Evolutionary conservation across 30 jellyfish, hydroid and myxozoan species (phyloP), one percentile per base, ranked within the genome.

Genomic region (Sanderia malayensis): DNA sequence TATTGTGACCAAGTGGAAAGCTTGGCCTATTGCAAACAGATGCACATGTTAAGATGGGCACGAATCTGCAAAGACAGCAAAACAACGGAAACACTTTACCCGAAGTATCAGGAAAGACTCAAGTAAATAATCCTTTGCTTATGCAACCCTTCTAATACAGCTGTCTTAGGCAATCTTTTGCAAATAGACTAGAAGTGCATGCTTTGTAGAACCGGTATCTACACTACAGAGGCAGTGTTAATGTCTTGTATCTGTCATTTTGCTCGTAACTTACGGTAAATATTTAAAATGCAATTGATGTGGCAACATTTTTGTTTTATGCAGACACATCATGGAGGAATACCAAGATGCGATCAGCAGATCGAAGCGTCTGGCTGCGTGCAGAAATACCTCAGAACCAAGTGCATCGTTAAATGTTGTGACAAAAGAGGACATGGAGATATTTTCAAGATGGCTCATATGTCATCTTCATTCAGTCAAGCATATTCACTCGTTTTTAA

Each of bases 1-100:
- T 86, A 79, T 49, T 74, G 73, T 26, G 88, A 77, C 25, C 79
- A 73, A 70, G 93, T 76, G 7, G 77, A 79, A 73, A 61, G 76
- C 31, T 72, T 86, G 46, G 85, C 89, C 6, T 46, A 47, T 52
- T 61, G 83, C 49, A 86, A 71, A 33, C 61, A 73, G 18, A 60
- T 86, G 89, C 96, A 86, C 73, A 79, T 78, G 85, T 55, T 78
- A 21, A 47, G 96, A 25, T 86, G 96, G 96, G 77, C 94, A 4
- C 82, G 96, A 27, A 77, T 75, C 62, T 86, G 96, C 68, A 60
- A 85, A 61, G 83, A 86, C 81, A 73, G 94, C 70, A 79, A 79
- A 46, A 81, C 85, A 17, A 79, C 68, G 33, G 87, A 69, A 32
- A 45, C 75, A 20, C 45, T 79, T 7, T 86, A 71, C 67, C 85